Percentiles rank a stretch among this genome's conserved stretches.
These are phyloP conservation scores for Idaea aversata DNA, from an alignment of 2,888 invertebrate species.

Conservation along the genomic window DNA sequence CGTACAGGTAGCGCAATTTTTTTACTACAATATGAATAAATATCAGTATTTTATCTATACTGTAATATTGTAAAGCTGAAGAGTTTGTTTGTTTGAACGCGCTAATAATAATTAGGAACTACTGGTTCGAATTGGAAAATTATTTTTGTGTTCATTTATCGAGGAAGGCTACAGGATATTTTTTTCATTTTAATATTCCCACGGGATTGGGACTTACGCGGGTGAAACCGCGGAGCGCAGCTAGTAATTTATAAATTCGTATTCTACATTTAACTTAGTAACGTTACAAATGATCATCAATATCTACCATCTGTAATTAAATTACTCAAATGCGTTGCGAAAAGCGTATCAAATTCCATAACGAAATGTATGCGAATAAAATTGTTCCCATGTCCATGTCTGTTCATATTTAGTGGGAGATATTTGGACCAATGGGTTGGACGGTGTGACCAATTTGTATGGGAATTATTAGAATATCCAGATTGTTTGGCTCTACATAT, in stretches of 20 bases:
- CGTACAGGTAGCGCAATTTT: too few species aligned
- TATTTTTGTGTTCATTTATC: too few species aligned
- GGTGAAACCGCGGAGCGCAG: too few species aligned
- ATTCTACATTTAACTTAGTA: slow-evolving; percentile 28
- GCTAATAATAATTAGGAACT: too few species aligned
- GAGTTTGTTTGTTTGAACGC: too few species aligned
- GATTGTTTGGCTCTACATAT: slow-evolving; percentile 29
- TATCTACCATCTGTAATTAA: slow-evolving; percentile 11
- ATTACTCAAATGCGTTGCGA: slow-evolving; percentile 9
- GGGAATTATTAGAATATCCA: slow-evolving; percentile 48
- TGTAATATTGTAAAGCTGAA: too few species aligned
- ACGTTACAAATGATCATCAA: background rate
- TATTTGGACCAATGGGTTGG: slow-evolving; percentile 43
- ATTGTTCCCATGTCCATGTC: slow-evolving; percentile 58
- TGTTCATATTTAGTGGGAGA: slow-evolving; percentile 37
- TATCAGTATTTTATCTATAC: too few species aligned
- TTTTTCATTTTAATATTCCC: too few species aligned
- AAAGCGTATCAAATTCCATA: slow-evolving; percentile 51
- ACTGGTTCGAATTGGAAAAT: too few species aligned
- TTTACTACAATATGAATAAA: too few species aligned
- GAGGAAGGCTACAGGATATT: too few species aligned
- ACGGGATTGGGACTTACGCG: too few species aligned
- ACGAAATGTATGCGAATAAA: slow-evolving; percentile 60
- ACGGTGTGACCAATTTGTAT: slow-evolving; percentile 54
- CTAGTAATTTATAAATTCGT: background rate